Base-by-base conservation (phyloP, 2,113 vertebrate species). In the Psophia crepitans region DNA sequence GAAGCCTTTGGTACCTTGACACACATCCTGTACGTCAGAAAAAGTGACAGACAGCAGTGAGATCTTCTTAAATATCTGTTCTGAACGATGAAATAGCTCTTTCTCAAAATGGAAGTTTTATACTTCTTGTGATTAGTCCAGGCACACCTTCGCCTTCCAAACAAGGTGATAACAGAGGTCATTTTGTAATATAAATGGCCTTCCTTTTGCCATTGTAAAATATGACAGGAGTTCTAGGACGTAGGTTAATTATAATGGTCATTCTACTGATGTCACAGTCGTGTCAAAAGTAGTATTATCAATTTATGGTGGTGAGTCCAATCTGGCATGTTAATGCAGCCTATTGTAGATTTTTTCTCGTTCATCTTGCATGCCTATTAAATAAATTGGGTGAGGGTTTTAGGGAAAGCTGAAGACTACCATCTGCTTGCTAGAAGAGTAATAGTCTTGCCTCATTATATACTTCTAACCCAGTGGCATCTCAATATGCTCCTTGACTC, bases 181-280 rank as follows among this genome's bases (percentile, higher is more conserved):
- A 87, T 94, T 96, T 87, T 79, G 46, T 80, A 49, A 94, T 87
- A 66, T 63, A 95, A 96, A 95, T 93, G 81, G 78, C 81, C 58
- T 89, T 87, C 70, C 58, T 96, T 83, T 94, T 94, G 75, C 94
- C 66, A 77, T n/a, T 90, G 89, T 95, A 85, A 97, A 97, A 95
- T 80, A 89, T 35, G 70, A 95, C 94, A 93, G 91, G 70, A 89
- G 87, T 92, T 95, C 49, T 91, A 84, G 89, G 87, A 92, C 79
- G 77, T 79, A 92, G 87, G 94, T 96, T 96, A 97, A 95, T 97
- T 96, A 94, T 95, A 95, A 89, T 94, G 94, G 95, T 87, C 94
- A 93, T 97, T 96, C 84, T 92, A 61, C 89, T 97, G 87, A 97
- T 93, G 87, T 96, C 93, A 95, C 81, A 79, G 86, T 48, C 11